These are phyloP conservation scores for Exaiptasia diaphana DNA, from an alignment of 64 coral and sea anemone genomes.

Conservation along the genomic window DNA sequence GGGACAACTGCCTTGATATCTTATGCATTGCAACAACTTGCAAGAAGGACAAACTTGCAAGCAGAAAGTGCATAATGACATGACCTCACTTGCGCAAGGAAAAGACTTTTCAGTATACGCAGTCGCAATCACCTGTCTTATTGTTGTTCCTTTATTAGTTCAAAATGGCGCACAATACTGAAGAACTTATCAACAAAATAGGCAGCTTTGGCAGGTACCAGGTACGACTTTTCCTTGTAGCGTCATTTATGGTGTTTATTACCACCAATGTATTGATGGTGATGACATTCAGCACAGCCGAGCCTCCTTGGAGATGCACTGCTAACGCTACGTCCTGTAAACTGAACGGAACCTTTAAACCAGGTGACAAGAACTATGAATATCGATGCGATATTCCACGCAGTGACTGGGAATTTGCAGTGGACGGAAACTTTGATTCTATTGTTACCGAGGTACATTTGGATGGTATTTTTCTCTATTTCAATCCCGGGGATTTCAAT, in stretches of 20 bases:
- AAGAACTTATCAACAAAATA: constrained; percentile 52
- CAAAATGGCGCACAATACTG: constrained; percentile 45
- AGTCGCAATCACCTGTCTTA: no score
- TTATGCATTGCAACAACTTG: no score
- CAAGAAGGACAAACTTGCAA: no score
- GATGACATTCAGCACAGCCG: constrained; percentile 26
- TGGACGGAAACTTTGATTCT: background rate
- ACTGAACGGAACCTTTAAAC: background rate
- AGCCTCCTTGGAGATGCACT: constrained; percentile 14
- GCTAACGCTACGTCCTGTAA: constrained; percentile 45
- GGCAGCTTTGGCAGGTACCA: constrained; percentile 64
- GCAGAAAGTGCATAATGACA: no score
- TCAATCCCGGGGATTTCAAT: no score
- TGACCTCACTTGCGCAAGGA: no score
- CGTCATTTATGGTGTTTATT: background rate
- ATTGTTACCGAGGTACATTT: constrained; percentile 30
- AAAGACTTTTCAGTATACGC: no score
- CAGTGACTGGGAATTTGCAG: constrained; percentile 61
- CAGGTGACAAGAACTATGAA: constrained; percentile 17
- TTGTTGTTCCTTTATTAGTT: no score
- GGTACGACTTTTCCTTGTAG: constrained; percentile 18
- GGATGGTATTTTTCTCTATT: background rate
- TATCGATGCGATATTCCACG: constrained; percentile 54
- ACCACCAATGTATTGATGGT: constrained; percentile 23
- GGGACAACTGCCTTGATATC: no score